These are phyloP conservation scores for Meleagris gallopavo DNA, from an alignment of 2,113 vertebrate genomes.

Conservation along the genomic window DNA sequence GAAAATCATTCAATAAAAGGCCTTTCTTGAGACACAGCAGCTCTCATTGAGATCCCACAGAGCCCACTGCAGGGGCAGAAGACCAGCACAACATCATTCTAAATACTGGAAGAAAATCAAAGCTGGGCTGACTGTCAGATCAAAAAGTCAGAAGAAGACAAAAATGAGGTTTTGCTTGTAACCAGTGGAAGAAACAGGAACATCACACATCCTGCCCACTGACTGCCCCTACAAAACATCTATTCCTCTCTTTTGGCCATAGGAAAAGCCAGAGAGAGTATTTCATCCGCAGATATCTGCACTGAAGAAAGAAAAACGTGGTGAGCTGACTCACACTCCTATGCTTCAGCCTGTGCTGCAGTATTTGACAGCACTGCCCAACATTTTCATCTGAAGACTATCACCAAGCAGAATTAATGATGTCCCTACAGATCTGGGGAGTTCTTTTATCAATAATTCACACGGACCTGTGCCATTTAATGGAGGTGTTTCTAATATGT, in stretches of 20 bases:
- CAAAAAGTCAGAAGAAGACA: neutral
- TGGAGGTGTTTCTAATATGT: neutral
- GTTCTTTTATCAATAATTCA: neutral
- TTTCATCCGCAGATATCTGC: neutral
- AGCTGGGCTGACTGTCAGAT: neutral
- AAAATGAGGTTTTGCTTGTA: neutral
- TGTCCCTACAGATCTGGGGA: neutral
- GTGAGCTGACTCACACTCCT: neutral
- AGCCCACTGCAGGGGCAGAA: neutral
- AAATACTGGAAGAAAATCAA: neutral
- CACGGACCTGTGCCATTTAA: neutral
- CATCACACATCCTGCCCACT: neutral
- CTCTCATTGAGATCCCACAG: neutral
- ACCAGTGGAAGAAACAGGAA: neutral
- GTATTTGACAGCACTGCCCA: neutral
- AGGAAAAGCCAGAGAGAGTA: neutral
- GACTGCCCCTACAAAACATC: neutral
- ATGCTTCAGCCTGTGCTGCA: neutral
- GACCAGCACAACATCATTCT: neutral
- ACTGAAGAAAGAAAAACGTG: neutral
- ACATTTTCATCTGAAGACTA: neutral
- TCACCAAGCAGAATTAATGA: neutral
- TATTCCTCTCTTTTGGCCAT: neutral
- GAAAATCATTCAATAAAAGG: neutral
- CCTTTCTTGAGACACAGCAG: neutral